These are phyloP conservation scores for Glandiceps talaboti DNA, from an alignment of 53 echinoderm and acorn worm species.

Conservation along the genomic window DNA sequence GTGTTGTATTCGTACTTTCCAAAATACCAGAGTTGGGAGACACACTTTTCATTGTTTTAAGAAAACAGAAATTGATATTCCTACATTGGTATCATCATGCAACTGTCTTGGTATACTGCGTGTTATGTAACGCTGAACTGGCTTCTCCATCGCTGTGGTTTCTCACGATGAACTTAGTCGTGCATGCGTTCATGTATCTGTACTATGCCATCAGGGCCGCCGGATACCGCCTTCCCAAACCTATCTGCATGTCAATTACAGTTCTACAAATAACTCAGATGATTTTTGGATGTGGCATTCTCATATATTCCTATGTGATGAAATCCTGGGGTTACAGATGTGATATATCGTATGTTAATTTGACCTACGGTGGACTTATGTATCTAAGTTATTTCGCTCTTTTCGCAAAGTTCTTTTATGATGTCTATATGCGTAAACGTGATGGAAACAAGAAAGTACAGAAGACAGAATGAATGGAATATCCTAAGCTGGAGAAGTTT, in stretches of 20 bases:
- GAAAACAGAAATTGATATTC: conserved; percentile 83
- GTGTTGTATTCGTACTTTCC: conserved; percentile 55
- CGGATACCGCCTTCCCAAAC: conserved; percentile 17
- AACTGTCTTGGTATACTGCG: conserved; percentile 54
- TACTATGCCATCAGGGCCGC: conserved; percentile 32
- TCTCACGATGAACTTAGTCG: conserved; percentile 22
- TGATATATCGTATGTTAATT: conserved; percentile 20
- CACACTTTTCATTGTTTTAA: conserved; percentile 71
- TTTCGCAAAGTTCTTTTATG: conserved; percentile 74
- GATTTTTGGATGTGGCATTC: conserved; percentile 25
- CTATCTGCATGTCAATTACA: conserved; percentile 22
- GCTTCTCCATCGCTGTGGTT: conserved; percentile 20
- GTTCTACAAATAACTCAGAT: conserved; percentile 32
- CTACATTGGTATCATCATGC: conserved; percentile 96
- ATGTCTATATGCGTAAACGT: conserved; percentile 21
- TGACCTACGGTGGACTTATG: conserved; percentile 37
- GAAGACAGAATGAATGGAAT: background rate
- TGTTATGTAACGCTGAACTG: conserved; percentile 26
- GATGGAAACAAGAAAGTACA: background rate
- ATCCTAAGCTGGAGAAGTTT: too few relatives aligned
- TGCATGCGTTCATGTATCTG: conserved; percentile 40
- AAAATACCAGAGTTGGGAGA: conserved; percentile 88
- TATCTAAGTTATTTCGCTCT: conserved; percentile 79
- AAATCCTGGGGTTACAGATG: conserved; percentile 29
- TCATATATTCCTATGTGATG: conserved; percentile 36